Conservation (phyloP, 2,113 vertebrate genomes). For the Casuarius casuarius region DNA sequence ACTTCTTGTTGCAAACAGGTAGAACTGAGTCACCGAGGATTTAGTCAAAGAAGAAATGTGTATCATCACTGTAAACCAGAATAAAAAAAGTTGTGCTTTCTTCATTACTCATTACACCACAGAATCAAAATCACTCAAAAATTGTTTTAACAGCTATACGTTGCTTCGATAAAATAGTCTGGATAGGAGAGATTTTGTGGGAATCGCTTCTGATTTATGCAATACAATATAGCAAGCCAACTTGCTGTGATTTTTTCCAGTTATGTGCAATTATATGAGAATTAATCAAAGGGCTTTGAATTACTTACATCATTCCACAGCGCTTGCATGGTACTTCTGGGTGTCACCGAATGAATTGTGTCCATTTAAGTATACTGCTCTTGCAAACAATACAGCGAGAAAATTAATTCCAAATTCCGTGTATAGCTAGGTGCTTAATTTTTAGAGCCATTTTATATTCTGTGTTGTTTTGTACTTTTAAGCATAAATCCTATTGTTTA, state of each 20-base stretch:
- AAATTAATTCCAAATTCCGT: constrained; percentile 17
- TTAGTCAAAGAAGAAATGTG: constrained; percentile 66
- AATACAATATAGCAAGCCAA: constrained; percentile 23
- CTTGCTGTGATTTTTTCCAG: constrained; percentile 51
- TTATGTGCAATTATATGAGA: constrained; percentile 55
- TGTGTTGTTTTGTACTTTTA: not conserved
- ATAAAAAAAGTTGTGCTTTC: constrained; percentile 53
- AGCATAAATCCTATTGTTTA: not conserved
- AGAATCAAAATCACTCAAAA: constrained; percentile 71
- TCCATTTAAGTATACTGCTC: not conserved
- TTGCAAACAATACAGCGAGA: constrained; percentile 24
- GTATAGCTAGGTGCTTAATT: not conserved
- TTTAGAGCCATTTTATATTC: not conserved
- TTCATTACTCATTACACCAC: constrained; percentile 69
- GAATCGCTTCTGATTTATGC: constrained; percentile 66
- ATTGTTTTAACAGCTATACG: constrained; percentile 73
- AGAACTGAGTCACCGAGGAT: constrained; percentile 58
- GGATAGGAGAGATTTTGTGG: constrained; percentile 67
- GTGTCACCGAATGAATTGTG: constrained; percentile 10
- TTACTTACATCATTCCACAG: constrained; percentile 17
- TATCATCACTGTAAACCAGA: constrained; percentile 58
- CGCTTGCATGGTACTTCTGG: not conserved
- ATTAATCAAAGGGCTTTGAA: constrained; percentile 70
- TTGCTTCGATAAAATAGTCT: constrained; percentile 77
- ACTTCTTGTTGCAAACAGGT: constrained; percentile 45